A percentile compares a stretch with the other conserved stretches of the same genome.
These are phyloP conservation scores for Bovichtus variegatus DNA, from an alignment of 2,797 vertebrate species.

Conservation along the genomic window DNA sequence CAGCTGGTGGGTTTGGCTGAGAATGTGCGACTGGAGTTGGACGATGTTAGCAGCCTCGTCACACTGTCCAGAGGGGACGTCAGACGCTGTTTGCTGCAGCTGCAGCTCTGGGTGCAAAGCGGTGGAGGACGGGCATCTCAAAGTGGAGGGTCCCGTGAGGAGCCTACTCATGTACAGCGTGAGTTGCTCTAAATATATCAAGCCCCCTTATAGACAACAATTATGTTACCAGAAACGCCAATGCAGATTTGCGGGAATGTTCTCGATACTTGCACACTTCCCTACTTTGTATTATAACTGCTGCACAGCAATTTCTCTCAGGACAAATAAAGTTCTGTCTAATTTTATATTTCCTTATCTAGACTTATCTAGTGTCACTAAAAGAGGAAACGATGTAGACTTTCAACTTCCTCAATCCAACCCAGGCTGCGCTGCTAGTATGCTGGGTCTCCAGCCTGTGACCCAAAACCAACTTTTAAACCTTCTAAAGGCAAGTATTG, in stretches of 20 bases:
- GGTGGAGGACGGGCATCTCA: constrained; percentile 70
- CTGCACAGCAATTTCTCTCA: not conserved
- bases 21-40: constrained; percentile 81
- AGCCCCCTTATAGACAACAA: rapidly evolving
- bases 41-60: constrained; percentile 85
- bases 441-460: constrained; percentile 87
- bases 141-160: not conserved
- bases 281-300: not conserved
- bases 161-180: constrained; percentile 15
- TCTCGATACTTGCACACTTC: not conserved
- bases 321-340: not conserved
- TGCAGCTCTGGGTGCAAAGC: constrained; percentile 92
- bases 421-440: constrained; percentile 84
- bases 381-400: not conserved
- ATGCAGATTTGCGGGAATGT: not conserved
- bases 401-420: constrained; percentile 70
- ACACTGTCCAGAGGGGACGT: constrained; percentile 87
- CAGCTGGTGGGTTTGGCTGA: constrained; percentile 92
- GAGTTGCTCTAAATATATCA: constrained; percentile 8
- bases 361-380: constrained; percentile 16
- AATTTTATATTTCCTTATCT: not conserved
- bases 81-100: constrained; percentile 89
- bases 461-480: constrained; percentile 80
- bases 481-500: constrained; percentile 85
- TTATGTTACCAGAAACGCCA: not conserved